phyloP scores from a whole-genome alignment of 2,888 invertebrate genomes.

The Ariolimax columbianus region DNA sequence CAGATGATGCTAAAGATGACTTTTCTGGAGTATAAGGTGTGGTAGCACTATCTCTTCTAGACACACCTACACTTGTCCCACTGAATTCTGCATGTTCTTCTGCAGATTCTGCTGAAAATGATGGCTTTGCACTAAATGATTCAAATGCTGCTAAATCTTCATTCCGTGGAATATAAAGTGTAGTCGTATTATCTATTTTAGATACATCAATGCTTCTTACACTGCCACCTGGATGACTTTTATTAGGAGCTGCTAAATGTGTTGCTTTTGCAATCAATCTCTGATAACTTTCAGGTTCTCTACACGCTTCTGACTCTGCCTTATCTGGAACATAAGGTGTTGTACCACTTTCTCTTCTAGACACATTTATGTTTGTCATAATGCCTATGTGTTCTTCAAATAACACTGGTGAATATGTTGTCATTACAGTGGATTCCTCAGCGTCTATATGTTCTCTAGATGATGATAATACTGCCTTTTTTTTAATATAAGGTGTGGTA shows the following conservation, averaged over 20 bases:
- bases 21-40: background rate
- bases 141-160: too few species aligned
- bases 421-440: background rate
- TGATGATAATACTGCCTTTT: background rate
- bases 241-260: background rate
- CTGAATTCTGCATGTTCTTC: too few species aligned
- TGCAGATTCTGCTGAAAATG: too few species aligned
- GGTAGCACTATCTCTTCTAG: background rate
- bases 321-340: background rate
- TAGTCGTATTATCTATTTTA: too few species aligned
- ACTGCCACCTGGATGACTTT: too few species aligned
- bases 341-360: background rate
- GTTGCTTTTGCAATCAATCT: background rate
- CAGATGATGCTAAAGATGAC: background rate
- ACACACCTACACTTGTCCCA: background rate
- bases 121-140: too few species aligned
- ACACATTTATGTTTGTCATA: background rate
- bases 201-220: too few species aligned
- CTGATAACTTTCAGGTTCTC: background rate
- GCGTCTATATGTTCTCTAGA: background rate
- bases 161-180: too few species aligned
- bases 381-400: background rate
- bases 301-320: background rate
- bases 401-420: background rate
- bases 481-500: background rate